Base-by-base conservation (phyloP, 2,888 invertebrate genomes). In the Mesochorus sp. region DNA sequence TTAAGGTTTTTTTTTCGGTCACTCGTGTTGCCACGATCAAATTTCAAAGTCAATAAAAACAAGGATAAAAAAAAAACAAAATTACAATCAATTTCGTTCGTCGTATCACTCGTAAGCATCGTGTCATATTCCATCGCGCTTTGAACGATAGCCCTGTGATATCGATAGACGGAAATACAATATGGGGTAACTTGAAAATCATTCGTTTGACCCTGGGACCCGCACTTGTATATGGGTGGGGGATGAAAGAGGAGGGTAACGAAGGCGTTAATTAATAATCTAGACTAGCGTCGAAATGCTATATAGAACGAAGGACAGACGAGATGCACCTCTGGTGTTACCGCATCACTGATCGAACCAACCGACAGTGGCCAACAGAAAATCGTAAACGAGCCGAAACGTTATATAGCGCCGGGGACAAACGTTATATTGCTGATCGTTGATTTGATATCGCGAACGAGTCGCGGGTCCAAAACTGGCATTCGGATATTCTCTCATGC, bases 181-280 rank as follows among this genome's bases (percentile, higher is more conserved):
- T n/a, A n/a, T n/a, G n/a, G n/a, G n/a, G n/a, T n/a, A n/a, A n/a
- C n/a, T n/a, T n/a, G n/a, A n/a, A n/a, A n/a, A n/a, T n/a, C n/a
- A n/a, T n/a, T n/a, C n/a, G n/a, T n/a, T n/a, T n/a, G n/a, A n/a
- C n/a, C n/a, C n/a, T 47, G 6, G n/a, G 1, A 3, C 12, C 8
- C 34, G 3, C 2, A 14, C 39, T 39, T 39, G 2, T 2, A 6
- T n/a, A 19, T 14, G 19, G 64, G 4, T 34, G 3, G 24, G 14
- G 8, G n/a, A 19, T 17, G 10, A 19, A 19, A n/a, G 14, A 21
- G 47, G n/a, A n/a, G n/a, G n/a, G n/a, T n/a, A 14, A 26, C 39
- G 62, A 47, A 55, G 49, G 51, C 62, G 57, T 78, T 78, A 78
- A 74, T 78, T 78, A 73, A 74, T 78, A 78, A 78, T 74, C 68